These are phyloP conservation scores for Ctenopoma kingsleyae DNA, from an alignment of 2,797 vertebrate genomes.

Conservation along the genomic window DNA sequence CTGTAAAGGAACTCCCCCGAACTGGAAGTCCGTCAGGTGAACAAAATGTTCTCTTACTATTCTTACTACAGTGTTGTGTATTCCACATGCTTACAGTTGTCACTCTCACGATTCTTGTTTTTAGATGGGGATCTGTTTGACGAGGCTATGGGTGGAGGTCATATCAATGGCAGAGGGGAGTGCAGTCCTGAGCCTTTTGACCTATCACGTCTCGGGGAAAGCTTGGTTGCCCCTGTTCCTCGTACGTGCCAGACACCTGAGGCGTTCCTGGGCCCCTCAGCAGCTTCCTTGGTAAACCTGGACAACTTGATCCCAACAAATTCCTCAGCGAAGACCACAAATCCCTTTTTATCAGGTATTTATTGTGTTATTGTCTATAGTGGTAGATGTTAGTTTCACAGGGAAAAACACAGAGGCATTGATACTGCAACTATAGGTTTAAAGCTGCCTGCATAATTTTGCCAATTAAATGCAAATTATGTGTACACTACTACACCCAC, in stretches of 20 bases:
- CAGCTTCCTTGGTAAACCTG: slow-evolving; percentile 93
- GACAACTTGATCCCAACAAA: slow-evolving; percentile 88
- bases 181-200: slow-evolving; percentile 88
- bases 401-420: not conserved
- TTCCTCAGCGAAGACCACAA: slow-evolving; percentile 84
- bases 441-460: not conserved
- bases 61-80: not conserved
- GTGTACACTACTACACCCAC: not conserved
- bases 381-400: not conserved
- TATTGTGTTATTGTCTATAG: not conserved
- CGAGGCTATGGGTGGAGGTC: slow-evolving; percentile 87
- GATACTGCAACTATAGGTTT: not conserved
- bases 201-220: slow-evolving; percentile 84
- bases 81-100: not conserved
- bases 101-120: not conserved
- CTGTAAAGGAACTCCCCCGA: slow-evolving; percentile 47
- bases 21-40: slow-evolving; percentile 82
- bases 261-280: slow-evolving; percentile 91
- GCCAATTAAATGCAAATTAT: not conserved
- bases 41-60: not conserved
- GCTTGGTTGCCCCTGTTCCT: slow-evolving; percentile 77
- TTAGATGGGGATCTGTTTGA: slow-evolving; percentile 91
- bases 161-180: slow-evolving; percentile 81
- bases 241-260: slow-evolving; percentile 88
- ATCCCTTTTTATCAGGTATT: slow-evolving; percentile 90